Evolutionary conservation across 2,113 vertebrate genomes (phyloP).

Genomic region (Cinclus mexicanus): DNA sequence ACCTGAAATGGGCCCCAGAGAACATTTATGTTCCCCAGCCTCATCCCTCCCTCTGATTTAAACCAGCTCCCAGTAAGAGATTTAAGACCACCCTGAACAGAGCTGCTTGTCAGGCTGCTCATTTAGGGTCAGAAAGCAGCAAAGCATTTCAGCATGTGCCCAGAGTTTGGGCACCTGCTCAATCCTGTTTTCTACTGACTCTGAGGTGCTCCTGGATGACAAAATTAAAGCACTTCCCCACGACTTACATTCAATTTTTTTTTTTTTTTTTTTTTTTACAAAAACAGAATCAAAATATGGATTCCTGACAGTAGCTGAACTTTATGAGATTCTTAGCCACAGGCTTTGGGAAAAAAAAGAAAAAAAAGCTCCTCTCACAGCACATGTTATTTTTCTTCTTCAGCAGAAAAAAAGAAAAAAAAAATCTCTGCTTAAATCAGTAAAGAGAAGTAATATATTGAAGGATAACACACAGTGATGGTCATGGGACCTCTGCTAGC

Average conservation of each 20-base stretch:
- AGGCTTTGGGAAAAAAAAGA: not conserved
- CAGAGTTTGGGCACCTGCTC: conserved; percentile 37
- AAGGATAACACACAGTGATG: not conserved
- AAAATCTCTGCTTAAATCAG: not conserved
- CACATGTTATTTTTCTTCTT: not conserved
- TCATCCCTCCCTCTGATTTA: conserved; percentile 47
- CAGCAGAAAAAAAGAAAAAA: not conserved
- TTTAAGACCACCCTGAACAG: conserved; percentile 32
- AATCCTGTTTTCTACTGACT: not conserved
- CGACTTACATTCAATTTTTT: not conserved
- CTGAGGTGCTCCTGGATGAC: not conserved
- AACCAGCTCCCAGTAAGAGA: conserved; percentile 17
- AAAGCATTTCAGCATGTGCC: conserved; percentile 39
- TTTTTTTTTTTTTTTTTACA: not conserved
- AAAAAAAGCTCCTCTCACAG: not conserved
- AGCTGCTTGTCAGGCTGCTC: not conserved
- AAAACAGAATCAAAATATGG: not conserved
- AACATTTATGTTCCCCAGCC: not conserved
- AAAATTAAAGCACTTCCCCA: not conserved
- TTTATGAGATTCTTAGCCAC: not conserved
- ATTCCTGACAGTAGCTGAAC: not conserved
- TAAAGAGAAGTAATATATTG: not conserved
- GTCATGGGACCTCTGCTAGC: not conserved
- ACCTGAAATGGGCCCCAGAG: not conserved
- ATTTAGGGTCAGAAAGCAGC: conserved; percentile 32